These are phyloP conservation scores for Rissa tridactyla DNA, from an alignment of 2,113 vertebrate species.

Conservation along the genomic window DNA sequence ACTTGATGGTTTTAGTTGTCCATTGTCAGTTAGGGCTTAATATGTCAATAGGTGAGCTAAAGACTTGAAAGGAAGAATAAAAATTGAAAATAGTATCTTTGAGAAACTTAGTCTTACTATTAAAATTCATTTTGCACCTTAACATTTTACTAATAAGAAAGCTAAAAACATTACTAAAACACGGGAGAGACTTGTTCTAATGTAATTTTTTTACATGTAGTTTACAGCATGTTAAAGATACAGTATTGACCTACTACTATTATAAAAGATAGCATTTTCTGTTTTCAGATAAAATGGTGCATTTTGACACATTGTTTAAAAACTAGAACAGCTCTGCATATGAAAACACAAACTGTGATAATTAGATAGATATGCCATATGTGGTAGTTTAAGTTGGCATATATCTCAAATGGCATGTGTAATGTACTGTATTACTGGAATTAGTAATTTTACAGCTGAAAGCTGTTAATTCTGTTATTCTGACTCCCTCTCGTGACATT, in stretches of 20 bases:
- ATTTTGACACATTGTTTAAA: conserved; percentile 70
- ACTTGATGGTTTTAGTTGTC: background rate
- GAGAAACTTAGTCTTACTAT: background rate
- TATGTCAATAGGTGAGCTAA: background rate
- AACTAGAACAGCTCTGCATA: conserved; percentile 55
- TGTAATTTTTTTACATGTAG: background rate
- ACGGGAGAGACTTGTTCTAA: background rate
- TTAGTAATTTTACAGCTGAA: conserved; percentile 61
- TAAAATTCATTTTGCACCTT: background rate
- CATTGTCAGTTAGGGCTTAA: background rate
- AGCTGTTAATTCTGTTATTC: conserved; percentile 42
- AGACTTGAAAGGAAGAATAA: background rate
- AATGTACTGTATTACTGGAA: conserved; percentile 54
- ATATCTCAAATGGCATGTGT: conserved; percentile 63
- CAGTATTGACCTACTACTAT: background rate
- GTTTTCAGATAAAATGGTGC: conserved; percentile 44
- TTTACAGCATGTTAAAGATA: background rate
- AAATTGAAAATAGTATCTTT: background rate
- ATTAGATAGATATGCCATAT: conserved; percentile 64
- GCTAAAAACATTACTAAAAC: background rate
- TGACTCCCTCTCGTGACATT: background rate
- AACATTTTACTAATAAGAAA: background rate
- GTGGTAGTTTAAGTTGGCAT: conserved; percentile 64
- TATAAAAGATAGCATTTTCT: conserved; percentile 18
- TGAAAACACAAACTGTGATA: conserved; percentile 74